Evolutionary conservation across 1,140 invertebrate genomes (phyloP).

Genomic region (Euwallacea similis): DNA sequence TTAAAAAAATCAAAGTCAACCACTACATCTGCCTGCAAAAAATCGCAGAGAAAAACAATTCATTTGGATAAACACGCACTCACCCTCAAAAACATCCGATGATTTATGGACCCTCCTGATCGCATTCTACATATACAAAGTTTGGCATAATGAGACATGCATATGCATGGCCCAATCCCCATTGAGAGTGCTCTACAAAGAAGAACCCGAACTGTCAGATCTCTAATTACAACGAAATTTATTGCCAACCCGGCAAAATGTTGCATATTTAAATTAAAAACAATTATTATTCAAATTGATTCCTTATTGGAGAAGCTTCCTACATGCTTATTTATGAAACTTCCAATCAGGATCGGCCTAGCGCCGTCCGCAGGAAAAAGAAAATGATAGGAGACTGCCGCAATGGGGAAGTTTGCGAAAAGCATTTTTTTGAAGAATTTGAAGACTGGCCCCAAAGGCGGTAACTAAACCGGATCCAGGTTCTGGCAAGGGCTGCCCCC

Average conservation of each 20-base stretch:
- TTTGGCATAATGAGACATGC: constrained; percentile 48
- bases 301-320: constrained; percentile 36
- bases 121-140: neutral
- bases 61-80: too few relatives aligned
- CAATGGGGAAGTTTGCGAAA: neutral
- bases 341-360: constrained; percentile 8
- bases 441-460: too few relatives aligned
- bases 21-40: too few relatives aligned
- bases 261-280: constrained; percentile 43
- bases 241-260: constrained; percentile 29
- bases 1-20: neutral
- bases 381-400: neutral
- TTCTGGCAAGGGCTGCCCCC: too few relatives aligned
- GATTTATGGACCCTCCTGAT: constrained; percentile 11
- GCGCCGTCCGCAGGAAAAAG: neutral
- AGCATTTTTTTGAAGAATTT: neutral
- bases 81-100: too few relatives aligned
- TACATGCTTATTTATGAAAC: constrained; percentile 34
- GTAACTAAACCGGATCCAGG: too few relatives aligned
- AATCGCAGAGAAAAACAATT: too few relatives aligned
- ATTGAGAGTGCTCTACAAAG: constrained; percentile 35
- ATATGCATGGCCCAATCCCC: constrained; percentile 44
- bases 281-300: constrained; percentile 45
- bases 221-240: constrained; percentile 45
- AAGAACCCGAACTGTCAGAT: constrained; percentile 32